Conservation (phyloP, 2,888 invertebrate species). For the Agrilus mali region DNA sequence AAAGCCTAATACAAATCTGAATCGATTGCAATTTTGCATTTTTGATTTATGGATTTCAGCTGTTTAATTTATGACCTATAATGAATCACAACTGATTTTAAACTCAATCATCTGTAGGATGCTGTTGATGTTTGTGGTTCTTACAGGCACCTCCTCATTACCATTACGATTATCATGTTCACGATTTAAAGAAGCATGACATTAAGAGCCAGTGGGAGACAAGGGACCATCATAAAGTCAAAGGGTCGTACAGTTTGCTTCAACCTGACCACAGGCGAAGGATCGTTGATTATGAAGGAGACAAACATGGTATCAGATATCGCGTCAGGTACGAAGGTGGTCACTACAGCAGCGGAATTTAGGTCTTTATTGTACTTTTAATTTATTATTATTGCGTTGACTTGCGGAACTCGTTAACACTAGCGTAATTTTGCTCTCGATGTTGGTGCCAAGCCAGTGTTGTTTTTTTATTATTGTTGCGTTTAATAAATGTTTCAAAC, state of each 20-base stretch:
- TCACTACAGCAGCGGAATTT: conserved; percentile 2
- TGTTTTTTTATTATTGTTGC: conserved; percentile 30
- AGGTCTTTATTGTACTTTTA: too few species aligned
- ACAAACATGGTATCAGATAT: conserved; percentile 28
- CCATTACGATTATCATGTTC: conserved; percentile 28
- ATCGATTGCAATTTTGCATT: too few species aligned
- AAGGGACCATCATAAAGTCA: conserved; percentile 25
- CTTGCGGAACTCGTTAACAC: too few species aligned
- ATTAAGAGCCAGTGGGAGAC: conserved; percentile 28
- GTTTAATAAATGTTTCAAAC: conserved; percentile 24
- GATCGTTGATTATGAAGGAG: conserved; percentile 28
- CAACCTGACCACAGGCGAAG: conserved; percentile 29
- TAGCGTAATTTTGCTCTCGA: conserved; percentile 17
- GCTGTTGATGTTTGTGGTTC: neutral
- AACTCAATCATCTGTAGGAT: too few species aligned
- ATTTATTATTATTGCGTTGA: too few species aligned
- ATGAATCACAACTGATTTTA: too few species aligned
- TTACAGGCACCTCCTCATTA: conserved; percentile 26
- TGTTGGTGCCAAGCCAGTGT: conserved; percentile 5
- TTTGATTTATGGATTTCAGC: too few species aligned
- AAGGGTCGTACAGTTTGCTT: conserved; percentile 25
- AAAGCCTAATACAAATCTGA: too few species aligned
- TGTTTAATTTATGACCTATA: too few species aligned
- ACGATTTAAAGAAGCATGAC: conserved; percentile 28
- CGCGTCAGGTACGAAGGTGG: conserved; percentile 23